Evolutionary conservation across 2,888 invertebrate genomes (phyloP), one percentile per base, ranked within the genome.

Genomic region (Tetragonula carbonaria): DNA sequence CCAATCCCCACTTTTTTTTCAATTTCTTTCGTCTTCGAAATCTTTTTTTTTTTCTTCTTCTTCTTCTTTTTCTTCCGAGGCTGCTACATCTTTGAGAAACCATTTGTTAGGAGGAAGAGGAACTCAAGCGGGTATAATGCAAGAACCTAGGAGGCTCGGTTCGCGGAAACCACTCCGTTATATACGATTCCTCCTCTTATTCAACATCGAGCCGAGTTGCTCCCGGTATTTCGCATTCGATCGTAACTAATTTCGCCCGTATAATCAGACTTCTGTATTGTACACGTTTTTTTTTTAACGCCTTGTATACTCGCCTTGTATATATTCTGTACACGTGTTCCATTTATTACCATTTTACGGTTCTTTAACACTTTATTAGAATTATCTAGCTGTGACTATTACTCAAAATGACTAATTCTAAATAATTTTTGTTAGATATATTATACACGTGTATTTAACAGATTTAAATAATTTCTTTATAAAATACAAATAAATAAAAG

Each of bases 31-130:
- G 86, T 87, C 88, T 84, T 87, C 84, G 80, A 91, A 88, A 90
- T 86, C 87, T 89, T 28, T 50, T 28, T 38, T 45, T 51, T 70
- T 70, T 45, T 51, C 62, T 70, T 45, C 51, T 70, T 70, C 57
- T 53, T 23, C 8, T 51, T 33, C 87, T 66, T 66, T 45, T 38
- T 28, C n/a, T 55, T 86, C 79, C 86, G 86, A 85, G 66, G 84
- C 84, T 90, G 91, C 88, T 90, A 91, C 90, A 90, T 91, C 92
- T 91, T 91, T 92, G 89, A 84, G 89, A 91, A 85, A 83, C 90
- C 91, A 92, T 93, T 93, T 92, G 90, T 90, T 88, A 89, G 84
- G 81, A 88, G 81, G 86, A 83, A 86, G 86, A 86, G 77, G 86
- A 90, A 90, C 85, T 88, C 90, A 81, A 85, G 89, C 90, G 90